These are phyloP conservation scores for Amaurobius ferox DNA, from an alignment of 2,888 invertebrate genomes.

Conservation along the genomic window DNA sequence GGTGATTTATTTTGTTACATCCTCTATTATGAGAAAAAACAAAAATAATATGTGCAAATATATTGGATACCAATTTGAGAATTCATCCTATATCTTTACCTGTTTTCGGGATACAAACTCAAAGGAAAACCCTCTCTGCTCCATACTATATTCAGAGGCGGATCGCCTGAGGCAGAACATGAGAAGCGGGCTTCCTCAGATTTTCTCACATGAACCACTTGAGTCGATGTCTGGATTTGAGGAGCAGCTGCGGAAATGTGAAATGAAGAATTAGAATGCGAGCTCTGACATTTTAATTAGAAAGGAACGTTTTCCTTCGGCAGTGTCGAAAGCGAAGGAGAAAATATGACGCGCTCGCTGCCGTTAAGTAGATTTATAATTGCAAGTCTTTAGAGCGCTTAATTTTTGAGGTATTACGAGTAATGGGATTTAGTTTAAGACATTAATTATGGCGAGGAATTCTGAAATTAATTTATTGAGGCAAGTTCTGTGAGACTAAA, in stretches of 20 bases:
- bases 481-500: neutral
- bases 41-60: no score
- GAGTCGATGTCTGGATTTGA: conserved; percentile 70
- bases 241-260: conserved; percentile 44
- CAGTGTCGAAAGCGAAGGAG: neutral
- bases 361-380: conserved; percentile 61
- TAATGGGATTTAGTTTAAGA: conserved; percentile 48
- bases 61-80: no score
- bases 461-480: conserved; percentile 56
- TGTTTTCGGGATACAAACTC: conserved; percentile 63
- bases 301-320: conserved; percentile 23
- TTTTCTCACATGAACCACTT: conserved; percentile 75
- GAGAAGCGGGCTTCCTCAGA: conserved; percentile 84
- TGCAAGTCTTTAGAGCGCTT: conserved; percentile 33
- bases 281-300: conserved; percentile 25
- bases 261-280: neutral
- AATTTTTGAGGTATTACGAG: conserved; percentile 58
- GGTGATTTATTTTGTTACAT: no score
- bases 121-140: conserved; percentile 84
- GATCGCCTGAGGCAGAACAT: conserved; percentile 89
- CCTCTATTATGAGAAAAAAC: no score
- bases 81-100: conserved; percentile 50
- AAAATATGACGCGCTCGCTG: conserved; percentile 18
- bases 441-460: conserved; percentile 51
- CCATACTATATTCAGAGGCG: conserved; percentile 89